Percentiles rank a stretch among this genome's conserved stretches.
phyloP scores from a whole-genome alignment of 2,797 vertebrate species.

The Poeciliopsis presidionis region DNA sequence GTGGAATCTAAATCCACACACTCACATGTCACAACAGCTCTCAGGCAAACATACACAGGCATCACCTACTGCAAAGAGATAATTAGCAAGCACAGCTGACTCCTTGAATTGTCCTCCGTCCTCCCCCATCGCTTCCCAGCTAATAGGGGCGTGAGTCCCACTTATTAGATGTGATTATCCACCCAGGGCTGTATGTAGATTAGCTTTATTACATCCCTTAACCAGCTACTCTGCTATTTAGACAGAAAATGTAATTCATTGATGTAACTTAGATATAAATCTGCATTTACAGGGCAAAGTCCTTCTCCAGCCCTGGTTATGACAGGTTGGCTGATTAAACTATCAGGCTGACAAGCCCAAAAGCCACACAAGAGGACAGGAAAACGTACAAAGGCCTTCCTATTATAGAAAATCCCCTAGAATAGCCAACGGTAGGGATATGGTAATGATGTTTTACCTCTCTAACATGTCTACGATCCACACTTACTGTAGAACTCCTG shows the following conservation, averaged over 20 bases:
- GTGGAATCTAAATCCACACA: conserved; percentile 47
- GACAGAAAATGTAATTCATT: conserved; percentile 81
- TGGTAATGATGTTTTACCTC: conserved; percentile 75
- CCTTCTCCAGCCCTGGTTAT: conserved; percentile 71
- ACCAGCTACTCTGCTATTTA: conserved; percentile 75
- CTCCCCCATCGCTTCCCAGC: conserved; percentile 69
- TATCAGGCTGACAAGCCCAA: conserved; percentile 77
- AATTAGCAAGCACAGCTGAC: conserved; percentile 79
- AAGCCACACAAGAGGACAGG: conserved; percentile 77
- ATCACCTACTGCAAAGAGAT: conserved; percentile 69
- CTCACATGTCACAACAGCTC: conserved; percentile 65
- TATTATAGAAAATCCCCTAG: conserved; percentile 75
- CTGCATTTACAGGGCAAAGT: conserved; percentile 78
- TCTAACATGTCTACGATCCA: conserved; percentile 47
- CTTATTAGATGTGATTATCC: conserved; percentile 82
- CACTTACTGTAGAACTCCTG: conserved; percentile 26
- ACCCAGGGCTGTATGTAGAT: conserved; percentile 80
- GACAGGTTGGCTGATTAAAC: conserved; percentile 79
- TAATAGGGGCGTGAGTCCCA: conserved; percentile 77
- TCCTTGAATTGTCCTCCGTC: conserved; percentile 75
- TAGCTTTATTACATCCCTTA: conserved; percentile 77
- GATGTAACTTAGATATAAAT: conserved; percentile 81
- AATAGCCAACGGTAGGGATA: conserved; percentile 78
- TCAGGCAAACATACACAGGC: conserved; percentile 63
- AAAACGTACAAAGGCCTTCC: conserved; percentile 73